These are phyloP conservation scores for Chloromyia formosa DNA, from an alignment of 2,888 invertebrate species.

Conservation along the genomic window DNA sequence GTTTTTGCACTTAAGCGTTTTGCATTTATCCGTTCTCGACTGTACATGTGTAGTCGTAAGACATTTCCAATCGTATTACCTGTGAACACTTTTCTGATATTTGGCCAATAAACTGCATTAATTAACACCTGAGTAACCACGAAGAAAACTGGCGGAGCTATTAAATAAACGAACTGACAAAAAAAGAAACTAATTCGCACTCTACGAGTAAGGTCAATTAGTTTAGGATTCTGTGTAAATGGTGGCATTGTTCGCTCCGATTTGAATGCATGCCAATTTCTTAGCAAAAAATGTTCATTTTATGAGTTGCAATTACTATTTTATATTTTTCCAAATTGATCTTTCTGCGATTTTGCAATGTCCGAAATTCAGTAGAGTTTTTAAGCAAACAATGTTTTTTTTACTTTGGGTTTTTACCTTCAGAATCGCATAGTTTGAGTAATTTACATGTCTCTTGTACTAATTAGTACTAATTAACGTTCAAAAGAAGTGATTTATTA, in stretches of 20 bases:
- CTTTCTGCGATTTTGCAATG: no score
- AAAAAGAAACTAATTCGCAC: neutral
- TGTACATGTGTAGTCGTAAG: no score
- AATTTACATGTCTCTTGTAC: neutral
- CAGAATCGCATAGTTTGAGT: neutral
- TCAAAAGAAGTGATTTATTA: neutral
- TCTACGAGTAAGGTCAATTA: neutral
- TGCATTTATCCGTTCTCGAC: no score
- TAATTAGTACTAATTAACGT: neutral
- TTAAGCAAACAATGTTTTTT: neutral
- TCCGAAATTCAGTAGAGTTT: neutral
- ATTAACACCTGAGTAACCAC: neutral
- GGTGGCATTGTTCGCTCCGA: neutral
- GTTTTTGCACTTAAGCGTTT: no score
- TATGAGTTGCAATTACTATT: no score
- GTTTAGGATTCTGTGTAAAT: neutral
- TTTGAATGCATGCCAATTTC: neutral
- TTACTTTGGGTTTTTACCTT: neutral
- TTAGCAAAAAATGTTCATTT: no score
- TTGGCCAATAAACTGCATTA: neutral
- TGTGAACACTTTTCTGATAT: no score
- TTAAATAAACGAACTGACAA: neutral
- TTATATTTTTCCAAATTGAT: no score
- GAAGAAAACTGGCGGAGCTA: neutral
- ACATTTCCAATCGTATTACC: no score